phyloP scores from a whole-genome alignment of 1,140 invertebrate genomes.

The Drosophila kanapiae region DNA sequence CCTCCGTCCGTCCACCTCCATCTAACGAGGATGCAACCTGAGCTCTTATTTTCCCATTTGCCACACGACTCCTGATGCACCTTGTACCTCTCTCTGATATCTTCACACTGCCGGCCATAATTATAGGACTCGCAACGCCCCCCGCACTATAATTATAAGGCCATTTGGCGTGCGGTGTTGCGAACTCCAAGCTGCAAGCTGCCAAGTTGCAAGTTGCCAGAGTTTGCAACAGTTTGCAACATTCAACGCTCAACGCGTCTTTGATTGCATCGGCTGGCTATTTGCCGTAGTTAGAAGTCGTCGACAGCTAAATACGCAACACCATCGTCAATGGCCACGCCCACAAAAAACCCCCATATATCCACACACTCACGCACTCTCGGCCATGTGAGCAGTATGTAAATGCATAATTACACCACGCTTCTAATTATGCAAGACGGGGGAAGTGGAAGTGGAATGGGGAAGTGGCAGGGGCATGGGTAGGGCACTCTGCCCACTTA shows the following conservation, averaged over 20 bases:
- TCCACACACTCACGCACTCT: constrained; percentile 32
- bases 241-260: constrained; percentile 50
- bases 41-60: constrained; percentile 49
- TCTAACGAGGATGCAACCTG: constrained; percentile 43
- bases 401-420: constrained; percentile 69
- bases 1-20: background rate
- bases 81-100: constrained; percentile 1
- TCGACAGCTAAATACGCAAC: constrained; percentile 58
- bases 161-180: constrained; percentile 50
- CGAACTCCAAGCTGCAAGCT: background rate
- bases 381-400: constrained; percentile 16
- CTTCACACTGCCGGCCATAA: constrained; percentile 56
- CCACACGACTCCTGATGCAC: constrained; percentile 30
- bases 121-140: constrained; percentile 33
- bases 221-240: constrained; percentile 54
- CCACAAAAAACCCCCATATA: constrained; percentile 47
- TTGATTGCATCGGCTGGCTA: constrained; percentile 46
- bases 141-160: constrained; percentile 57
- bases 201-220: constrained; percentile 6
- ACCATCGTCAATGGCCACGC: constrained; percentile 50
- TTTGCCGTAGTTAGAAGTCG: constrained; percentile 26
- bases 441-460: constrained; percentile 7
- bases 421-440: constrained; percentile 71
- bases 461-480: constrained; percentile 10
- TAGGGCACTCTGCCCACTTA: constrained; percentile 17